Evolutionary conservation across 1,140 invertebrate genomes (phyloP), one percentile per base, ranked within the genome.

Genomic region (Dinoponera quadriceps): DNA sequence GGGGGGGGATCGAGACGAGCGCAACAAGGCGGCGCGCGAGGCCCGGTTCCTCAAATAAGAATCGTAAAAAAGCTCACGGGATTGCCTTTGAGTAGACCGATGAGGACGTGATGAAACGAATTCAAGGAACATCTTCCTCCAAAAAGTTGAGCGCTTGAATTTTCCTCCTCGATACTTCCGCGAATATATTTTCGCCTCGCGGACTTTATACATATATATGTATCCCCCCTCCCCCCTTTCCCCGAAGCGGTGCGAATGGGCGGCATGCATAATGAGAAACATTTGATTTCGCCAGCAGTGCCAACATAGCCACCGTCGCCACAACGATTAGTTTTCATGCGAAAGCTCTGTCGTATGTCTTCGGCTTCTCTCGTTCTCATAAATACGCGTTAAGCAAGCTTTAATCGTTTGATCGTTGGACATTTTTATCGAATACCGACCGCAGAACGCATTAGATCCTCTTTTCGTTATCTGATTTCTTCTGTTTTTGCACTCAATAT

Each of bases 231-330:
- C 38, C 9, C 38, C 7, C 7, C 38, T 0, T 11, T 1, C 38
- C 38, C 38, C 38, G 38, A 25, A 54, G 48, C 66, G 51, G 33
- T 60, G 72, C 14, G n/a, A 29, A 65, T 20, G 33, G 38, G 22
- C 44, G 73, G 73, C 33, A 80, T 80, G 75, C 75, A 80, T 80
- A 71, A 80, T 55, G 65, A 80, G 65, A 71, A 51, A 54, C 65
- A 44, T 71, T 69, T 80, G 75, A 80, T 69, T 80, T 80, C 18
- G 49, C 55, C 44, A 63, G 51, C 38, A 22, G 44, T 18, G 57
- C 44, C 25, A 55, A 51, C 38, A 5, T 9, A 44, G 38, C 38
- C 38, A 9, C 0, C 38, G 38, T 9, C 9, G 38, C 38, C 38
- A 11, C 25, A 27, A 29, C 75, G 63, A 78, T 78, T 69, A 51